Percentiles rank a stretch among this genome's conserved stretches.
Evolutionary conservation across 2,113 vertebrate species (phyloP).

Genomic region (Ameiurus melas): DNA sequence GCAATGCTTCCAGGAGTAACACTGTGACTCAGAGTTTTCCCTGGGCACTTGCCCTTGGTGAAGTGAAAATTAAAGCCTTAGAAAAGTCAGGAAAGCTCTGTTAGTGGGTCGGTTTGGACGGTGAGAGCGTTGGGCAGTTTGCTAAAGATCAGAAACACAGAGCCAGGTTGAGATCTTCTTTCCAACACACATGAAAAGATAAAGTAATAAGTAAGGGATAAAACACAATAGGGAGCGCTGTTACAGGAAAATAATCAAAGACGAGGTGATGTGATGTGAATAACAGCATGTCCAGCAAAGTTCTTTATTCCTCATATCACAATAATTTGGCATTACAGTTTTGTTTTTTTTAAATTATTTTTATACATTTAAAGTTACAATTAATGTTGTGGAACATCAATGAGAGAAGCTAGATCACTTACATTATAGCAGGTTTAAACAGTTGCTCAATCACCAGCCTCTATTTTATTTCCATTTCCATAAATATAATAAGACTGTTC

Average conservation of each 20-base stretch:
- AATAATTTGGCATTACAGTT: background rate
- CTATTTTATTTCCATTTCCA: background rate
- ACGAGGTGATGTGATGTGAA: background rate
- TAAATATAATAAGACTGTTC: background rate
- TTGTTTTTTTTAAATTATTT: too few species aligned
- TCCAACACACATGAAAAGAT: background rate
- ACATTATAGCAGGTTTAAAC: background rate
- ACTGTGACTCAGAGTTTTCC: slow-evolving; percentile 50
- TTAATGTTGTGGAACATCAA: background rate
- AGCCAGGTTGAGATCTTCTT: slow-evolving; percentile 1
- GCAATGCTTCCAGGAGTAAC: slow-evolving; percentile 51
- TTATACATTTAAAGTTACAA: background rate
- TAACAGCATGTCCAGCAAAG: background rate
- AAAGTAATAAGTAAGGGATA: background rate
- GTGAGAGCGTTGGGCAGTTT: slow-evolving; percentile 24
- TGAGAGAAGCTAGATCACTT: background rate
- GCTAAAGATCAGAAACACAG: slow-evolving; percentile 32
- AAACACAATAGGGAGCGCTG: too few species aligned
- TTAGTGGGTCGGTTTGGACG: slow-evolving; percentile 1
- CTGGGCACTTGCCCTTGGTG: slow-evolving; percentile 24
- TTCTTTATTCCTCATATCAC: background rate
- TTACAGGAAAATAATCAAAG: slow-evolving; percentile 16
- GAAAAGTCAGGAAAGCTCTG: slow-evolving; percentile 28
- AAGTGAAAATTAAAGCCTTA: slow-evolving; percentile 52
- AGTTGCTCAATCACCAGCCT: background rate